phyloP scores from a whole-genome alignment of 2,113 vertebrate genomes.

The Trematocara variabile region DNA sequence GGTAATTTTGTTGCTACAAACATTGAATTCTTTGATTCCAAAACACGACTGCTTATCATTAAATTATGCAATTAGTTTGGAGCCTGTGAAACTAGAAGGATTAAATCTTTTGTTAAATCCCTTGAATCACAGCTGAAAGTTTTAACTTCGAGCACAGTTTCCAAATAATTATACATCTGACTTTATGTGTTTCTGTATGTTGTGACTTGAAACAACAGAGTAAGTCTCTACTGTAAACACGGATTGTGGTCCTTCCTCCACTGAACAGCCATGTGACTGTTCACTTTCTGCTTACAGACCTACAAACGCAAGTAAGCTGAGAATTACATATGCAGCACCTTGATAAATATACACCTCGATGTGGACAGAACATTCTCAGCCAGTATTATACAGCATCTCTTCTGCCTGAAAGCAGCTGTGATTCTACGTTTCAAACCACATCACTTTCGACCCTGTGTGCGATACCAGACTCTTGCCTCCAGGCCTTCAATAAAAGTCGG shows the following conservation, averaged over 20 bases:
- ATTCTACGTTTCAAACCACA: constrained; percentile 44
- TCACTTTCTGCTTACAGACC: not conserved
- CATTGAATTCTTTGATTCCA: not conserved
- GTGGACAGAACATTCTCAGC: not conserved
- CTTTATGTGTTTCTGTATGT: not conserved
- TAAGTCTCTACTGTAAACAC: not conserved
- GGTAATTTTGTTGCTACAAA: not conserved
- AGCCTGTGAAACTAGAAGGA: not conserved
- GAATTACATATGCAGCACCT: not conserved
- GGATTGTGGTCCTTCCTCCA: not conserved
- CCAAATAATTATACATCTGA: not conserved
- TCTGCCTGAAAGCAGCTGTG: constrained; percentile 29
- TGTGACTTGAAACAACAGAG: not conserved
- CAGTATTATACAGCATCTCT: not conserved
- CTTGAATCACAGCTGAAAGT: not conserved
- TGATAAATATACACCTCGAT: not conserved
- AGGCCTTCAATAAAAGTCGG: constrained; percentile 52
- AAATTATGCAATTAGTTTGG: not conserved
- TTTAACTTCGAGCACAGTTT: not conserved
- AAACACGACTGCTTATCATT: not conserved
- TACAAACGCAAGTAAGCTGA: not conserved
- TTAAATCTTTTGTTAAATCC: not conserved
- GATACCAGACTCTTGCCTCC: constrained; percentile 37
- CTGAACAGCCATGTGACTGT: not conserved
- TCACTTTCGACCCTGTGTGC: constrained; percentile 28